phyloP scores from a whole-genome alignment of 2,797 vertebrate genomes.

The Prunella strophiata region DNA sequence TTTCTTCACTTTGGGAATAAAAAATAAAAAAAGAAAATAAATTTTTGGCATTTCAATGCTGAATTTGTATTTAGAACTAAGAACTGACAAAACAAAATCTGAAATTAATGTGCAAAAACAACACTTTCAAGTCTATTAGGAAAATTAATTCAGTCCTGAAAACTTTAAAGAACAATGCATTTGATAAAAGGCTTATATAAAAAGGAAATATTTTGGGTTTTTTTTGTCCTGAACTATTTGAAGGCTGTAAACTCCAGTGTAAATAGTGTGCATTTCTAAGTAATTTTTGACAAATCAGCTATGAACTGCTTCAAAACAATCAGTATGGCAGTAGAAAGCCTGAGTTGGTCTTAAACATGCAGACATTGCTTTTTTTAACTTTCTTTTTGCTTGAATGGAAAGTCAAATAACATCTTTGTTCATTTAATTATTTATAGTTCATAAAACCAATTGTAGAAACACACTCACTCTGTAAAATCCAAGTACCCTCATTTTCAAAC shows the following conservation, averaged over 20 bases:
- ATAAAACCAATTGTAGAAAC: background rate
- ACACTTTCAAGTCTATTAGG: background rate
- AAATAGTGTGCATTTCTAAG: background rate
- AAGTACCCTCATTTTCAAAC: background rate
- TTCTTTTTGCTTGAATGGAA: background rate
- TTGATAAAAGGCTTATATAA: background rate
- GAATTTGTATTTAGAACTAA: background rate
- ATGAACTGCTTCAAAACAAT: background rate
- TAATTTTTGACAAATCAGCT: conserved; percentile 3
- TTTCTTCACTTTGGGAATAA: background rate
- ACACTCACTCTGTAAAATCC: background rate
- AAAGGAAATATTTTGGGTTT: fast-evolving
- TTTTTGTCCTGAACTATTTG: background rate
- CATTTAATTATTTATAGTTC: background rate
- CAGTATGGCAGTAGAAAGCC: background rate
- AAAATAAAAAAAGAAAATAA: background rate
- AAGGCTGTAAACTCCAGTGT: background rate
- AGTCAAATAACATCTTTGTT: background rate
- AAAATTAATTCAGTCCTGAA: conserved; percentile 21
- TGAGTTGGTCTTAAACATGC: background rate
- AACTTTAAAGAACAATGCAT: background rate
- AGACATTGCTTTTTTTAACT: background rate
- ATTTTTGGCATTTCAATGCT: background rate
- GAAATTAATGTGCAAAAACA: background rate
- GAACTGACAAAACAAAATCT: background rate